phyloP scores from a whole-genome alignment of 2,113 vertebrate genomes.

The Todiramphus saurophagus region DNA sequence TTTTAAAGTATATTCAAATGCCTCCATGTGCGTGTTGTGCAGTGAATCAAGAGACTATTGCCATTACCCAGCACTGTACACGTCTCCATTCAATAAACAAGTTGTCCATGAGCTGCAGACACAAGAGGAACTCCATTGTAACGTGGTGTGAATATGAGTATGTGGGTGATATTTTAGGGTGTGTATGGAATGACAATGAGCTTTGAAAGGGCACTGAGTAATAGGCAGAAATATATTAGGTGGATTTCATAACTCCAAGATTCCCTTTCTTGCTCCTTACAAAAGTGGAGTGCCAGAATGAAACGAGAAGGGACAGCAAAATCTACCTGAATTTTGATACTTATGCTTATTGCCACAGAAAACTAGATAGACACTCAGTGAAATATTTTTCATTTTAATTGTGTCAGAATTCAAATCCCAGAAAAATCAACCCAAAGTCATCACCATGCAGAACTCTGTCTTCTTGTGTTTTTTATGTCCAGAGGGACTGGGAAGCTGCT shows the following conservation, averaged over 20 bases:
- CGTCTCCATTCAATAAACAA: neutral
- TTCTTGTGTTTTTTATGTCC: neutral
- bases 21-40: neutral
- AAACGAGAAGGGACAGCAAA: neutral
- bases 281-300: neutral
- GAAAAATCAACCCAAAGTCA: neutral
- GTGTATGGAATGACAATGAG: neutral
- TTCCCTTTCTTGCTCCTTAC: neutral
- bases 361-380: neutral
- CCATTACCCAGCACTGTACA: neutral
- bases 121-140: neutral
- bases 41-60: neutral
- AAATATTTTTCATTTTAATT: neutral
- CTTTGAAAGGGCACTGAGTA: neutral
- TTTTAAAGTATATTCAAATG: neutral
- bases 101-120: neutral
- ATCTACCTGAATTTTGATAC: neutral
- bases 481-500: neutral
- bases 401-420: neutral
- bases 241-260: neutral
- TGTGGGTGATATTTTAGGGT: neutral
- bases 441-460: neutral
- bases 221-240: neutral
- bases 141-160: neutral
- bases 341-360: neutral